Base-by-base conservation (phyloP, 2,888 invertebrate genomes). In the Drosophila mimica region DNA sequence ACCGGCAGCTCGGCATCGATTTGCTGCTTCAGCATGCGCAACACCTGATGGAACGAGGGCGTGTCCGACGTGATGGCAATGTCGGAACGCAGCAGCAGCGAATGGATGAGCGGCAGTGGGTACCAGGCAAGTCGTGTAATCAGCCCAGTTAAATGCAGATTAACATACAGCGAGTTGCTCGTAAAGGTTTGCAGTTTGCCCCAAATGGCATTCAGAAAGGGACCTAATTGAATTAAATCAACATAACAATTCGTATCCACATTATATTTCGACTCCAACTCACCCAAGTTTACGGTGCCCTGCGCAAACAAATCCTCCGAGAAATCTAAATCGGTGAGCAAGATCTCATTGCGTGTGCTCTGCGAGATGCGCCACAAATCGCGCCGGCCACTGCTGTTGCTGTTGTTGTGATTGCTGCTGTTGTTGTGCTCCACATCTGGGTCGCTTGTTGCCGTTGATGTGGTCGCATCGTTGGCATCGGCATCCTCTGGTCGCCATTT, bases 11-110 rank as follows among this genome's bases (percentile, higher is more conserved):
- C 94, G 72, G 96, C 96, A 92, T 99, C 99, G 57, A 98, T 95
- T 93, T 97, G 97, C 81, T 97, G 97, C 88, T 97, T 97, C 54
- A 98, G 94, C 54, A 96, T 95, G 70, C 96, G 95, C 82, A 97
- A 93, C 75, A 97, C 98, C 95, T 98, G 98, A 93, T 97, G 96
- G 76, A 99, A 94, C 5, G 98, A 98, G 91, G 97, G 97, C 91
- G 98, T 97, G 91, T 97, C 97, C 2, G 98, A 98, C 92, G 98
- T 98, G 91, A 98, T 95, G 81, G 97, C 96, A 83, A 96, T 95
- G 92, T 96, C 96, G 72, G 97, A 96, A 89, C 98, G 97, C 74
- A 99, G 94, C 53, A 99, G 94, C 92, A 98, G 96, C 4, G 98
- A 97, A 77, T 97, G 95, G 60, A 99, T 94, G 63, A 99, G 94